Evolutionary conservation across 92 coral and sea anemone genomes (phyloP), one percentile per base, ranked within the genome.

Genomic region (Montipora capitata): DNA sequence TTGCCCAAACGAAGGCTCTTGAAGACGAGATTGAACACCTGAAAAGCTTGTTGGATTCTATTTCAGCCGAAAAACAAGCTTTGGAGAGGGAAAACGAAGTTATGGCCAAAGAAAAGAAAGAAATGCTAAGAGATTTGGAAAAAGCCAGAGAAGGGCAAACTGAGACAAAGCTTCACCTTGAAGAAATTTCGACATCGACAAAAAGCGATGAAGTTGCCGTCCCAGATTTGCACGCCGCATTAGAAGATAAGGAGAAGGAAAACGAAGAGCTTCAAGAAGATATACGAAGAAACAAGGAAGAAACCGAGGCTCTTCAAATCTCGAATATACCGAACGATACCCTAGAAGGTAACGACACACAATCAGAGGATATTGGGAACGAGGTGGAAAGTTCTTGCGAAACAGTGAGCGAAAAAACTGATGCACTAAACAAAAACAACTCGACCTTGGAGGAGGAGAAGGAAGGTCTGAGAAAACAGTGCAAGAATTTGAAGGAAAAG

Each of bases 21-120:
- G 84, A 90, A 74, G 93, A 89, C 17, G 95, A 92, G 62, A 72
- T 71, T 52, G 83, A 85, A 51, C 91, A 89, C 62, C 88, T 92
- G 14, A 90, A 70, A 49, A 84, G 74, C 10, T 85, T 93, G 90
- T 88, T 92, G 74, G 98, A 95, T 44, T 95, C 95, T 11, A 78
- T 95, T 63, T 92, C 88, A 56, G 85, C 87, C 2, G 98, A 95
- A 58, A 95, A 93, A 83, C 94, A 91, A 68, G 87, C 76, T 44
- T 68, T 95, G 51, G 96, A 95, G 76, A 91, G 81, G 66, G 95
- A 95, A 45, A 85, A 91, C 61, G 94, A 91, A 82, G 20, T 75
- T 18, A 82, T 89, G 45, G 54, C 89, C 52, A 85, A 49, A 40
- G 95, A 91, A 41, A 93, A 95, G 45, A 73, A 89, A 35, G 96